phyloP scores from a whole-genome alignment of 2,113 vertebrate species.

The Trogon melanurus region DNA sequence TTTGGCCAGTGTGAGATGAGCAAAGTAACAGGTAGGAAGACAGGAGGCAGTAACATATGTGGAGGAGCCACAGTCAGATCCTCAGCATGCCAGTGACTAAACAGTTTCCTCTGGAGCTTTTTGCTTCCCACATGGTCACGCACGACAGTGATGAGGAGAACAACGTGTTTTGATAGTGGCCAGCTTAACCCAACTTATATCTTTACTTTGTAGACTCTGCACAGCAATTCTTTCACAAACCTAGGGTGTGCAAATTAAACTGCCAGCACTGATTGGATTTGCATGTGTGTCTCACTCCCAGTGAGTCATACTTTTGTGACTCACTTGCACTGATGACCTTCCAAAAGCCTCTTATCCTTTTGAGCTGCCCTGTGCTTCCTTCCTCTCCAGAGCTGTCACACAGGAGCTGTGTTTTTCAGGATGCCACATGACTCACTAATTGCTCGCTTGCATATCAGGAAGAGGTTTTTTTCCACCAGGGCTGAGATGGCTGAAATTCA shows the following conservation, averaged over 20 bases:
- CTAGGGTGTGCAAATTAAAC: neutral
- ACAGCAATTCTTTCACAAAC: neutral
- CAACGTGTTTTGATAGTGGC: neutral
- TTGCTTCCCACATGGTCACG: neutral
- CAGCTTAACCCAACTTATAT: neutral
- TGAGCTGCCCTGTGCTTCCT: neutral
- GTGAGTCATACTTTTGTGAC: constrained; percentile 51
- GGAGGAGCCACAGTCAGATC: neutral
- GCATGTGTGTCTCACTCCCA: neutral
- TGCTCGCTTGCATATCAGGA: neutral
- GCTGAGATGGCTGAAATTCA: neutral
- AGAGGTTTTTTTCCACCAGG: neutral
- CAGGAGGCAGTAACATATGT: neutral
- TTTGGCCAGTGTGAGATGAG: neutral
- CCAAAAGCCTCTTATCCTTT: constrained; percentile 46
- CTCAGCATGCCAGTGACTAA: neutral
- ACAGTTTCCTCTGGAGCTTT: neutral
- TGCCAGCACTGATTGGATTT: neutral
- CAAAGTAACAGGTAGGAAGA: neutral
- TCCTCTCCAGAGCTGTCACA: neutral
- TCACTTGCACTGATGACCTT: constrained; percentile 48
- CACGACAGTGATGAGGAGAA: neutral
- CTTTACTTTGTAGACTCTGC: neutral
- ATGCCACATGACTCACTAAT: neutral
- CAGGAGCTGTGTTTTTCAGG: neutral